Evolutionary conservation across 2,888 invertebrate species (phyloP), one percentile per base, ranked within the genome.

Genomic region (Venusia cambrica): DNA sequence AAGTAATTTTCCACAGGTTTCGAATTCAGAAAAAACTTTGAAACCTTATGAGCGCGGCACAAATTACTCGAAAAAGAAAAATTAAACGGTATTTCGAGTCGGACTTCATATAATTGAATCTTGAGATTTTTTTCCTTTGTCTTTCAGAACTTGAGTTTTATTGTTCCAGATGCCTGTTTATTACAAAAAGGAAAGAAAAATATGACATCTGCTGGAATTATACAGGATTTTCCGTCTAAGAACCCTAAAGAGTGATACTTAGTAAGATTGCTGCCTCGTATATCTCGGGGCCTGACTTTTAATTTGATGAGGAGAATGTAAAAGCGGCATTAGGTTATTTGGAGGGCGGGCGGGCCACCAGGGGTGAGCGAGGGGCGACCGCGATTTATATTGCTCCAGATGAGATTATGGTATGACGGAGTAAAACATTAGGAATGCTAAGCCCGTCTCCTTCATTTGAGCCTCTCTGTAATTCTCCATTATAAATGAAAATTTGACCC

Each of bases 261-360:
- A 69, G 65, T 61, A 62, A 68, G 67, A 76, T 75, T 72, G 57
- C 62, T 71, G 56, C 59, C 62, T 62, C 66, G 59, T 67, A 72
- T 68, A 72, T 68, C 67, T 71, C 63, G 58, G 60, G 59, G 52
- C 55, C 54, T 51, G 59, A 54, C 62, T 69, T 69, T 75, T 78
- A 75, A 78, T 77, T 76, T 74, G 71, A 77, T 72, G 73, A 73
- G 62, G 51, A 54, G 65, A 67, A 71, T 73, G 73, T 74, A 74
- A 76, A 77, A 76, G 72, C 57, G 66, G 61, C 68, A 62, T 73
- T 72, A 71, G 62, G 62, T 68, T 70, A 73, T 63, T 35, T 45
- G 51, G 45, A 47, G 54, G 61, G 55, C 55, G 58, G 43, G 50
- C 37, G 43, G 27, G 34, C 18, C 27, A n/a, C n/a, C n/a, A n/a